phyloP scores from a whole-genome alignment of 2,797 vertebrate genomes.

The Pogonophryne albipinna region DNA sequence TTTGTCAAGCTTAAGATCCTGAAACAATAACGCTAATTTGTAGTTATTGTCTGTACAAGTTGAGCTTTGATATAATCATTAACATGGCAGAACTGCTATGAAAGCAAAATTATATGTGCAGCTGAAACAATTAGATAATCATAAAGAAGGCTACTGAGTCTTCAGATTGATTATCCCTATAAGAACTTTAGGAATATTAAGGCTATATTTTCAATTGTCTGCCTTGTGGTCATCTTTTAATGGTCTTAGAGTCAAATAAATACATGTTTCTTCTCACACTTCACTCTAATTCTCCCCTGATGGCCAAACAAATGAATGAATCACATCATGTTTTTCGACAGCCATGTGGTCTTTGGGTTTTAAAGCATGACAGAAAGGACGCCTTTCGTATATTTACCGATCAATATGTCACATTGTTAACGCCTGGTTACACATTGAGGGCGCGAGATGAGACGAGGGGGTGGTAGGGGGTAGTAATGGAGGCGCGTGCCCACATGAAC shows the following conservation, averaged over 20 bases:
- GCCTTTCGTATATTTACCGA: conserved; percentile 40
- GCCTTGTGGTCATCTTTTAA: neutral
- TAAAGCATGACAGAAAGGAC: conserved; percentile 35
- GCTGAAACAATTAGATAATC: neutral
- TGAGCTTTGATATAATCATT: neutral
- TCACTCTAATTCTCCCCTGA: neutral
- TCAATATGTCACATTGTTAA: conserved; percentile 71
- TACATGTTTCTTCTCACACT: neutral
- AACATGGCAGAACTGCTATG: neutral
- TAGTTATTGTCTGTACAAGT: neutral
- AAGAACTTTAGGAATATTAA: neutral
- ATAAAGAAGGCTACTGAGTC: no score
- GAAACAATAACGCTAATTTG: neutral
- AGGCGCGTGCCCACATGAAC: conserved; percentile 65
- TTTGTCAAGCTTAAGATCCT: neutral
- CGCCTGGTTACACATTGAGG: conserved; percentile 67
- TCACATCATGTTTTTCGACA: neutral
- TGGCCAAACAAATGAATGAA: neutral
- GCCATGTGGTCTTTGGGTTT: conserved; percentile 28
- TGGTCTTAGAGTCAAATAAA: neutral
- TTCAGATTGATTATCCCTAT: neutral
- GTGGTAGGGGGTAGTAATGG: neutral
- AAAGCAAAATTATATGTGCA: neutral
- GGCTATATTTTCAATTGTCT: neutral
- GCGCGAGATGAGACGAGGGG: conserved; percentile 36